phyloP scores from a whole-genome alignment of 37 sponge, comb jelly and placozoan species.

The Chondrilla cf. caribensis region DNA sequence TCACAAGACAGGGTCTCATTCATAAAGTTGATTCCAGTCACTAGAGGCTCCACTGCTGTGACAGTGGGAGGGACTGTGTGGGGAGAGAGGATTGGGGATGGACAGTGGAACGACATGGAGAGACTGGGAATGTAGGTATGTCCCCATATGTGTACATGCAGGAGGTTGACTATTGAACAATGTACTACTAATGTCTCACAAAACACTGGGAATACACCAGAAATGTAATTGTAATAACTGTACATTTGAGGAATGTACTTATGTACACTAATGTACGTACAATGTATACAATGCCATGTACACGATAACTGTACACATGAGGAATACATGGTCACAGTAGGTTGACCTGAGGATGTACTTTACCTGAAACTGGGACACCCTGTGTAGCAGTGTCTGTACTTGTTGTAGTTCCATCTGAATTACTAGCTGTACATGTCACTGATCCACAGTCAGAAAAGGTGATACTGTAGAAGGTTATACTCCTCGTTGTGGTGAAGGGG shows the following conservation, averaged over 20 bases:
- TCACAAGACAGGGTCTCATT: conserved; percentile 27
- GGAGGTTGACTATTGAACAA: too few species aligned
- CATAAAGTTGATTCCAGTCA: conserved; percentile 6
- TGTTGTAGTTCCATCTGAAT: background rate
- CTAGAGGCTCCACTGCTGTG: conserved; percentile 6
- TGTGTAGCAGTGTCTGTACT: background rate
- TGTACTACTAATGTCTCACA: too few species aligned
- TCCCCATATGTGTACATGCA: too few species aligned
- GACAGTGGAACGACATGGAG: too few species aligned
- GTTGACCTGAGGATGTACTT: background rate
- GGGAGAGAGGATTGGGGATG: background rate
- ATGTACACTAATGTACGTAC: too few species aligned
- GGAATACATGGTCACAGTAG: background rate
- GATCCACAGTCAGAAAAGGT: background rate
- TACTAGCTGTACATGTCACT: conserved; percentile 18
- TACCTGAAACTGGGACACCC: background rate
- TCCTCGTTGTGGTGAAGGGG: background rate
- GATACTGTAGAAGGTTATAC: background rate
- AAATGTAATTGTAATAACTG: too few species aligned
- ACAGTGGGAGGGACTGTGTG: conserved; percentile 61
- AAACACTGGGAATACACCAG: too few species aligned
- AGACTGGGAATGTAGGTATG: too few species aligned
- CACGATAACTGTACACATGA: background rate
- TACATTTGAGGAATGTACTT: too few species aligned
- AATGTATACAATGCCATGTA: too few species aligned